phyloP scores from a whole-genome alignment of 2,113 vertebrate genomes.

The Motacilla alba region DNA sequence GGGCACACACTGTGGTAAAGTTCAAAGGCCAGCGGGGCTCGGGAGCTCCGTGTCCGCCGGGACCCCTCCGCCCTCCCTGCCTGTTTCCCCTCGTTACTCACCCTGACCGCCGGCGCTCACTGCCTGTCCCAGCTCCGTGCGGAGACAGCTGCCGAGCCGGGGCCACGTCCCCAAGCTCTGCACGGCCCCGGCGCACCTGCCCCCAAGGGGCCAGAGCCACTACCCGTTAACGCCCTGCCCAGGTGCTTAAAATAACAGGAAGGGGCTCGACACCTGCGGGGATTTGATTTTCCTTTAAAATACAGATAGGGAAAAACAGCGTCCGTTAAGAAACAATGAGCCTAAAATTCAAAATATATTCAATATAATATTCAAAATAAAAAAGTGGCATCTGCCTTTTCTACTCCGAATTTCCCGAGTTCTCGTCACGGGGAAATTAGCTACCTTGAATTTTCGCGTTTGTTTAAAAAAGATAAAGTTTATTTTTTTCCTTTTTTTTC shows the following conservation, averaged over 20 bases:
- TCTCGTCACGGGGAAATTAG: constrained; percentile 62
- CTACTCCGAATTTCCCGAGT: not conserved
- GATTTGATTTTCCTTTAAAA: constrained; percentile 16
- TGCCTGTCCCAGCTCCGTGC: constrained; percentile 70
- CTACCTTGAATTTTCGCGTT: constrained; percentile 66
- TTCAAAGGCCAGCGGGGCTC: constrained; percentile 7
- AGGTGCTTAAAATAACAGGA: not conserved
- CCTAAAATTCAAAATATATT: not conserved
- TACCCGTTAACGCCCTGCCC: not conserved
- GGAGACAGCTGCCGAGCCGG: constrained; percentile 81
- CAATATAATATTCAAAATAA: not conserved
- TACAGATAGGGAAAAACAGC: not conserved
- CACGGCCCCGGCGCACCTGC: not conserved
- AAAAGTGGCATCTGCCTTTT: constrained; percentile 1
- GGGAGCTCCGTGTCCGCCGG: not conserved
- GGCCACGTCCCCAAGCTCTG: not conserved
- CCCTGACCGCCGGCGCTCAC: constrained; percentile 71
- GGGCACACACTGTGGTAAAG: not conserved
- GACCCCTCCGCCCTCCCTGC: constrained; percentile 3
- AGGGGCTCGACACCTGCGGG: not conserved
- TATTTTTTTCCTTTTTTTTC: constrained; percentile 64
- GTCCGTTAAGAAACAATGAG: not conserved
- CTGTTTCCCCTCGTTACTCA: constrained; percentile 66
- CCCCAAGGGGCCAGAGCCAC: not conserved
- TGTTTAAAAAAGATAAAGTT: constrained; percentile 84